Evolutionary conservation across 2,888 invertebrate genomes (phyloP), one percentile per base, ranked within the genome.

Genomic region (Phasia obesa): DNA sequence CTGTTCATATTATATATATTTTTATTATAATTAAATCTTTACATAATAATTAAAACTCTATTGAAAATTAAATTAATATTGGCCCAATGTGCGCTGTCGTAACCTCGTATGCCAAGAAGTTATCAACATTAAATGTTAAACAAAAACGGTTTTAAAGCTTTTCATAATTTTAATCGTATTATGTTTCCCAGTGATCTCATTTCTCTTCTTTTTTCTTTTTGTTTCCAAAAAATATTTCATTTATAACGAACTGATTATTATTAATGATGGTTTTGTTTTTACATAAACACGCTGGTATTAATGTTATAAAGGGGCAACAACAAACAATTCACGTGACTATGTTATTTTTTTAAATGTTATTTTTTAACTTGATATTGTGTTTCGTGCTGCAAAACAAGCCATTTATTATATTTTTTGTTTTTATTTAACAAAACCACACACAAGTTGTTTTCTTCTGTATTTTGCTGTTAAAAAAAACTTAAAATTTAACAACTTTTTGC

Each of bases 251-350:
- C 11, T 35, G 2, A 35, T 35, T 9, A 11, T 35, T 35, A 4
- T 35, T 35, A 2, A 35, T 35, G 35, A 35, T 11, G 11, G 2
- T 1, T 35, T 35, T 35, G 35, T 3, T 35, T 35, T 35, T 6
- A 31, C 9, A 9, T 9, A 31, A 31, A 31, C 1, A 31, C 31
- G n/a, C n/a, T n/a, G n/a, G n/a, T n/a, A n/a, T n/a, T n/a, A n/a
- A n/a, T n/a, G n/a, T n/a, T n/a, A n/a, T n/a, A n/a, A n/a, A n/a
- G n/a, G n/a, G n/a, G n/a, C n/a, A n/a, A n/a, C n/a, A n/a, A n/a
- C n/a, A n/a, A 76, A 38, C 25, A 49, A 75, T n/a, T 49, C 67
- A 76, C 75, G 75, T 76, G 67, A 76, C 38, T 67, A 4, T 42
- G 15, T 23, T 55, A 23, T 9, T 31, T 23, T 64, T 15, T 64